These are phyloP conservation scores for Phataginus tetradactyla DNA, from an alignment of 2,797 vertebrate species.

Conservation along the genomic window DNA sequence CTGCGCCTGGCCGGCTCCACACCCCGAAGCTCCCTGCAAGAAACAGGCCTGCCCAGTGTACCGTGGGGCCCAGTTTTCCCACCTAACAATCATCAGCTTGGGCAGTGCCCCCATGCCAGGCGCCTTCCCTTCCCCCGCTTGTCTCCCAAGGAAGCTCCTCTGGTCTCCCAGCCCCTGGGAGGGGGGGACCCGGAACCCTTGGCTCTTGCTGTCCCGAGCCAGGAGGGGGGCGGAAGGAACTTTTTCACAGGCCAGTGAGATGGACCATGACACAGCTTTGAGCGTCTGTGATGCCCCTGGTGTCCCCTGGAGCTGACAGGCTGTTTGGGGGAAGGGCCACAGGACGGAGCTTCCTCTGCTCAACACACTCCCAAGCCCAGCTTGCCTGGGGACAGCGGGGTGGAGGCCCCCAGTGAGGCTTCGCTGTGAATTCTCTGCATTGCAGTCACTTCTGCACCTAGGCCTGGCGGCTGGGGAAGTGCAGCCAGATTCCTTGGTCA, in stretches of 20 bases:
- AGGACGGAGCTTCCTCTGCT: background rate
- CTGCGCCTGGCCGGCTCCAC: background rate
- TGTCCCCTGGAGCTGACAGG: background rate
- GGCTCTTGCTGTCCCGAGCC: background rate
- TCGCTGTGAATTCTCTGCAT: background rate
- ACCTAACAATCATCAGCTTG: rapidly evolving
- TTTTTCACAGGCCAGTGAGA: background rate
- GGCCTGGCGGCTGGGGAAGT: no score
- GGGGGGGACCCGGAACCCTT: background rate
- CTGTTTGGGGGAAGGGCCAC: background rate
- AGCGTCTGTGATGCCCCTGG: rapidly evolving
- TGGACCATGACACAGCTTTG: background rate
- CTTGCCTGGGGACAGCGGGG: rapidly evolving
- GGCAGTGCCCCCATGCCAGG: background rate
- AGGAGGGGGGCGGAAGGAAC: background rate
- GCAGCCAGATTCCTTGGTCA: no score
- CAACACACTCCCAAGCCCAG: background rate
- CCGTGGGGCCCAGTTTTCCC: background rate
- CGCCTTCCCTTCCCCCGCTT: background rate
- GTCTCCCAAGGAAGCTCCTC: background rate
- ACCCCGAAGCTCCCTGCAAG: no score
- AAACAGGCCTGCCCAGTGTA: rapidly evolving
- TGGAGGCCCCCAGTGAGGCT: background rate
- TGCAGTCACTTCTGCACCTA: no score
- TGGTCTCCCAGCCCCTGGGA: background rate